Evolutionary conservation across 1,140 invertebrate genomes (phyloP), one percentile per base, ranked within the genome.

Genomic region (Spodoptera frugiperda): DNA sequence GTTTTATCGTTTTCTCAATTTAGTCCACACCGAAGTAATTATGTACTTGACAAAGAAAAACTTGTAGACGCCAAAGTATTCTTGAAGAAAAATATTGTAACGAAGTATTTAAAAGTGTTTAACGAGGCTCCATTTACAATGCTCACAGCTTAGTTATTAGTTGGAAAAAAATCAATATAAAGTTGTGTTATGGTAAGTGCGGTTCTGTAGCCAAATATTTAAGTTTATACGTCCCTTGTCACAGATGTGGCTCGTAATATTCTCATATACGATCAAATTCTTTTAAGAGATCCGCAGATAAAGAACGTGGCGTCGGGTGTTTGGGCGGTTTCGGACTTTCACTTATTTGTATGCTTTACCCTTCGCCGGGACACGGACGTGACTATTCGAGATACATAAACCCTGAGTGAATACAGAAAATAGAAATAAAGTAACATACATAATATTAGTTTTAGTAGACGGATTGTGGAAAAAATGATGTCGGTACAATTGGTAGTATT

Each of bases 311-410:
- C 86, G 89, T 77, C 86, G 89, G 87, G 87, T 91, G 90, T 91
- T 89, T 87, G 89, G 88, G 83, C 85, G 90, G 87, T 87, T 86
- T 91, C 88, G 90, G 92, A 92, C 92, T 90, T 91, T 89, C 87
- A 90, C 91, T 93, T 93, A 94, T 94, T 94, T 93, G 92, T 94
- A 94, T 94, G 91, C 92, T 84, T 88, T 83, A 90, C 91, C 92
- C 90, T 90, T 86, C 89, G 87, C 89, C 82, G 82, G 87, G 86
- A 86, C 89, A 84, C 82, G 71, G 83, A 94, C 92, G 92, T 93
- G 92, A 93, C 92, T 93, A 94, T 94, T 94, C 90, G 90, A 93
- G 92, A 94, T 93, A 94, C 90, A 94, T 94, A 94, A 92, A 93
- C 90, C 87, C 86, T 91, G 90, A 92, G 91, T 93, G 91, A 94